Evolutionary conservation across 2,797 vertebrate species (phyloP), one percentile per base, ranked within the genome.

Genomic region (Cossypha caffra): DNA sequence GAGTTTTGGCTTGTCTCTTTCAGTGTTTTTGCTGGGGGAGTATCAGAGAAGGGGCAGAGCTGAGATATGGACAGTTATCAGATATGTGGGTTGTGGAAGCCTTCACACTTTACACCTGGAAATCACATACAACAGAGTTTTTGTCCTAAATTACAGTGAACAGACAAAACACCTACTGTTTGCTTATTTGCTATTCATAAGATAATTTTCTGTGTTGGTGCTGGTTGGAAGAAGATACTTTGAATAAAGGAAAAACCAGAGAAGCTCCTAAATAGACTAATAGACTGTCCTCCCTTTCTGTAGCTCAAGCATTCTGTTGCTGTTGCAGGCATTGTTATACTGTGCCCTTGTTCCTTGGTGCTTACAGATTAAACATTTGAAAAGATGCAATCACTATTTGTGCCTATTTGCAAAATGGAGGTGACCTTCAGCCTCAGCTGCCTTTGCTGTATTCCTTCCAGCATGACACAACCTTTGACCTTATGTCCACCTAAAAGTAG

Each of bases 361-460:
- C 63, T 94, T 92, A 37, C 90, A 88, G 43, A 68, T 48, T 29
- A 92, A 94, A 93, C 54, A 47, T 64, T 51, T 72, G 57, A 73
- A 92, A 95, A 75, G 3, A 24, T 42, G 16, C 19, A 47, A 71
- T 80, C 57, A 18, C 31, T 90, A 20, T 83, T 95, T 91, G 79
- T 66, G 94, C 47, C 51, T 68, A 31, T 9, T 81, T 93, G 67
- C 74, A 78, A 83, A 92, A 84, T 0, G 0, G 58, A 59, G 62
- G 10, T 87, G 77, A 93, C 84, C 86, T 94, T 90, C 66, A 81
- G 62, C 23, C 47, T 68, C 66, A 58, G 48, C 62, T 77, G 38
- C 54, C n/a, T 89, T 90, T 86, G 62, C 33, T 85, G 73, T 68
- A 48, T 47, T 88, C 16, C 43, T 86, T 78, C 38, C 14, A n/a